These are phyloP conservation scores for Pluvialis apricaria DNA, from an alignment of 2,113 vertebrate genomes.

Conservation along the genomic window DNA sequence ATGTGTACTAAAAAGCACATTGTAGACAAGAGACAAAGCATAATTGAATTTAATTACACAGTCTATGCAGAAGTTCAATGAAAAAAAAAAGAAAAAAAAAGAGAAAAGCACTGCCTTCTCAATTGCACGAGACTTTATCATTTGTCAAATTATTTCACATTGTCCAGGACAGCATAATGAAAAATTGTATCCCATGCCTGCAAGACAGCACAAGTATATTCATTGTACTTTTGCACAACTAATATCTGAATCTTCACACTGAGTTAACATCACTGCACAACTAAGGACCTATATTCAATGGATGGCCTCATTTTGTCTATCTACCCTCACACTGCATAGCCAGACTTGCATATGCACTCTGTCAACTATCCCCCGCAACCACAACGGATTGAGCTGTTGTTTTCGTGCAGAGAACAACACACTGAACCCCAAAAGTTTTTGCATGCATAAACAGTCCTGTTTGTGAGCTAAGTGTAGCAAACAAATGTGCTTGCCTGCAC, in stretches of 20 bases:
- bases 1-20: background rate
- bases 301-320: background rate
- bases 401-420: background rate
- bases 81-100: background rate
- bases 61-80: background rate
- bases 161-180: background rate
- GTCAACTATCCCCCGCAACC: background rate
- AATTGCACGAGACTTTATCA: background rate
- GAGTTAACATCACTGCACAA: background rate
- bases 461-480: background rate
- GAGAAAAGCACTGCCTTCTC: background rate
- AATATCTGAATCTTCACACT: background rate
- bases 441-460: background rate
- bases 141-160: constrained; percentile 6
- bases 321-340: background rate
- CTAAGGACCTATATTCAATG: background rate
- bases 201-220: background rate
- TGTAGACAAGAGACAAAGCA: background rate
- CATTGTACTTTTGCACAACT: background rate
- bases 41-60: background rate
- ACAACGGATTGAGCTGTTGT: background rate
- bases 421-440: background rate
- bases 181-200: background rate
- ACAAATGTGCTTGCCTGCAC: background rate
- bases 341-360: background rate